A percentile compares a stretch with the other conserved stretches of the same genome.
Conservation (phyloP, 2,888 invertebrate species). For the Ariolimax columbianus region DNA sequence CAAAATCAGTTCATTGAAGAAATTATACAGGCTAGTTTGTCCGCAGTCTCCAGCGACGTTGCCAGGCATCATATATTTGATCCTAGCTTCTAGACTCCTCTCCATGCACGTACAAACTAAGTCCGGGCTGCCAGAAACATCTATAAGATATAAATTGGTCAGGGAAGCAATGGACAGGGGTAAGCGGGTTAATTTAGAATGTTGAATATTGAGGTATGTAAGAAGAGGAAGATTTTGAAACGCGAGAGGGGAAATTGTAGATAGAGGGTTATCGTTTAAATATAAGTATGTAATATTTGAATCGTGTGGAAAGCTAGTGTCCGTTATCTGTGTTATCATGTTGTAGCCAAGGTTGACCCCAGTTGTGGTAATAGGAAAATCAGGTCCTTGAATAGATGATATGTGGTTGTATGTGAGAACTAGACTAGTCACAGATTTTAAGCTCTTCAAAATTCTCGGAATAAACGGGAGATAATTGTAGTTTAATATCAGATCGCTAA, state of each 20-base stretch:
- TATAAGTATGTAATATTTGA: background rate
- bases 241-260: background rate
- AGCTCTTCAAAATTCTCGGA: background rate
- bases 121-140: background rate
- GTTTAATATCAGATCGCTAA: background rate
- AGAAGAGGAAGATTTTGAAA: background rate
- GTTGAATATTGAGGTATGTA: background rate
- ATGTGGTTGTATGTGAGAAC: background rate
- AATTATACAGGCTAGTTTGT: background rate
- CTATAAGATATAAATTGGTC: background rate
- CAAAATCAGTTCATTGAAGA: too few relatives aligned
- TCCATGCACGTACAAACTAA: slow-evolving; percentile 3
- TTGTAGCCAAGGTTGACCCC: background rate
- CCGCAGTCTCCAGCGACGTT: background rate
- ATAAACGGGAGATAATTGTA: background rate
- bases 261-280: background rate
- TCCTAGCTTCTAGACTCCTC: background rate
- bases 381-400: background rate
- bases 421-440: background rate
- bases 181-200: background rate
- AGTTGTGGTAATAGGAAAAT: background rate
- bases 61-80: background rate
- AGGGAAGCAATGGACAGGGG: background rate
- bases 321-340: background rate
- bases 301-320: background rate